These are phyloP conservation scores for Idaea biselata DNA, from an alignment of 2,888 invertebrate genomes.

Conservation along the genomic window DNA sequence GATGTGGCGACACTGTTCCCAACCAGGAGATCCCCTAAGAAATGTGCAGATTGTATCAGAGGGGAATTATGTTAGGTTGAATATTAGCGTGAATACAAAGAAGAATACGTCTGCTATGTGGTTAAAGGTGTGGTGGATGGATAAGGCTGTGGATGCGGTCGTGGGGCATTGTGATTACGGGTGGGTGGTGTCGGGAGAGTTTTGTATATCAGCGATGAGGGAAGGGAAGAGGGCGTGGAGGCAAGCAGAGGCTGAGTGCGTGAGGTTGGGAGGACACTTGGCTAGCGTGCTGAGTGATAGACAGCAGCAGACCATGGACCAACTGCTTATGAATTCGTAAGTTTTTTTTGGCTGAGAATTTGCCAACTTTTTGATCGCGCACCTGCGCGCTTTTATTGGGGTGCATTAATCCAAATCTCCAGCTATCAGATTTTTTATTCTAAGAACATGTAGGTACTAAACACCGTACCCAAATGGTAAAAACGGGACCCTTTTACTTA, in stretches of 20 bases:
- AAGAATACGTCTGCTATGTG: slow-evolving; percentile 71
- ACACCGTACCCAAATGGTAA: no score
- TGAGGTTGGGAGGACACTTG: slow-evolving; percentile 83
- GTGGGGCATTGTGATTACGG: slow-evolving; percentile 86
- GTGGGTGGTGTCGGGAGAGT: slow-evolving; percentile 84
- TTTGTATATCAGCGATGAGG: slow-evolving; percentile 83
- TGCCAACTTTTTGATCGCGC: no score
- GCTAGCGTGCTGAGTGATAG: slow-evolving; percentile 83
- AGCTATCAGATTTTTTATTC: no score
- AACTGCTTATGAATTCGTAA: slow-evolving; percentile 84
- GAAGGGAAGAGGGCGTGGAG: slow-evolving; percentile 82
- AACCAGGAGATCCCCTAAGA: slow-evolving; percentile 77
- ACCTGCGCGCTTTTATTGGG: no score
- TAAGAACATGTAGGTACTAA: no score
- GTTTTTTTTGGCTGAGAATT: slow-evolving; percentile 27
- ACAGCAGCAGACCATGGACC: slow-evolving; percentile 83
- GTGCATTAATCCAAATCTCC: no score
- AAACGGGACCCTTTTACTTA: no score
- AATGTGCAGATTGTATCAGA: slow-evolving; percentile 82
- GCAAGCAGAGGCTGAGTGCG: slow-evolving; percentile 85
- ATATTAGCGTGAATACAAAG: slow-evolving; percentile 65
- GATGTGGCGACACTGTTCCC: slow-evolving; percentile 82
- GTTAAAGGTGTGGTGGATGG: slow-evolving; percentile 83
- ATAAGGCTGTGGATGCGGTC: slow-evolving; percentile 81
- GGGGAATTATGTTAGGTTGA: slow-evolving; percentile 77